These are phyloP conservation scores for Ovis canadensis DNA, from an alignment of 2,113 vertebrate species.

Conservation along the genomic window DNA sequence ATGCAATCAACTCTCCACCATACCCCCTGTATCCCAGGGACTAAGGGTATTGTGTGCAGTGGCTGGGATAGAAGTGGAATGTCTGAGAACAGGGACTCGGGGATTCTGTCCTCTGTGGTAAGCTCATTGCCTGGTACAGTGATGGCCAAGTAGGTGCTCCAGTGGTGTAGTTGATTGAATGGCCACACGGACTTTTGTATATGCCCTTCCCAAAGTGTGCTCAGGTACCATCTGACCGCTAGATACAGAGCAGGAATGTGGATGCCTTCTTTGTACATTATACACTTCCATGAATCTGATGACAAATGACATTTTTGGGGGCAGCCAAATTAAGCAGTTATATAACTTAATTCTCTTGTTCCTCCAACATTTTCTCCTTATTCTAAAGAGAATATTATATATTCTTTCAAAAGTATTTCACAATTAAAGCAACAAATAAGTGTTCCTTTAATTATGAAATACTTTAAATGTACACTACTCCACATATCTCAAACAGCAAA, in stretches of 20 bases:
- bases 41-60: neutral
- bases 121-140: neutral
- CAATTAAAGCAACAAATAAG: neutral
- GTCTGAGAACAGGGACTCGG: neutral
- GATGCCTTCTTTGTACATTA: neutral
- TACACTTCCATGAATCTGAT: neutral
- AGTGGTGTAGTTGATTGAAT: neutral
- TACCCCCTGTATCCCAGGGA: neutral
- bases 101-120: neutral
- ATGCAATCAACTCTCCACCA: neutral
- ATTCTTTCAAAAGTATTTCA: neutral
- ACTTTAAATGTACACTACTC: neutral
- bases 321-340: neutral
- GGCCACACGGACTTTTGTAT: neutral
- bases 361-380: neutral
- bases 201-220: neutral
- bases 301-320: neutral
- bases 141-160: neutral
- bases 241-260: neutral
- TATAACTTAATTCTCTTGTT: neutral
- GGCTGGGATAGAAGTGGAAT: neutral
- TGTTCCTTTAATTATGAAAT: conserved; percentile 9
- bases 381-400: neutral
- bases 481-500: neutral
- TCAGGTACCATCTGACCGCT: neutral